A percentile compares a stretch with the other conserved stretches of the same genome.
These are phyloP conservation scores for Neoseiulus cucumeris DNA, from an alignment of 1,140 invertebrate species.

Conservation along the genomic window DNA sequence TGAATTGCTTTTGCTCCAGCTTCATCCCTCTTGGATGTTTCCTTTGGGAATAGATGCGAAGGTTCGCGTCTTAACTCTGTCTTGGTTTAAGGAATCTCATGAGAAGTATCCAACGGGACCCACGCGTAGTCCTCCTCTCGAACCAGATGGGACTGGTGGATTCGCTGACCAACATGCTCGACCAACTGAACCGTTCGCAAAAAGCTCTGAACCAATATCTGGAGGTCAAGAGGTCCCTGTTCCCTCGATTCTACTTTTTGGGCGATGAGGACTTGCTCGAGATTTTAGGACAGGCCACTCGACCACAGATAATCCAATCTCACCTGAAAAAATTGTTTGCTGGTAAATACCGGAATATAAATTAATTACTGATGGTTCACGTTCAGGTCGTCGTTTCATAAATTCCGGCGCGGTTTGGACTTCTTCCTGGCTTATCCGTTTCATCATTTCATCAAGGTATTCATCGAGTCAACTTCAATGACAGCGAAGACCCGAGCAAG, in stretches of 20 bases:
- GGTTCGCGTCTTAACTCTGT: no score
- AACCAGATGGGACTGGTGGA: conserved; percentile 50
- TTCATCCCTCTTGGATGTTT: no score
- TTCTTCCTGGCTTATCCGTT: neutral
- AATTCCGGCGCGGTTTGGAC: neutral
- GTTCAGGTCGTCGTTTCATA: neutral
- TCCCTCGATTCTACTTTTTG: conserved; percentile 87
- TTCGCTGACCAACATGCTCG: conserved; percentile 54
- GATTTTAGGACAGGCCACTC: conserved; percentile 63
- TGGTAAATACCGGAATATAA: conserved; percentile 34
- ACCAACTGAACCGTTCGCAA: conserved; percentile 68
- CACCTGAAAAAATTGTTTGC: conserved; percentile 89
- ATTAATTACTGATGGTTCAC: no score
- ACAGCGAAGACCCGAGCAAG: conserved; percentile 27
- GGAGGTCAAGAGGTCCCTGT: conserved; percentile 32
- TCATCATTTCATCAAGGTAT: conserved; percentile 31
- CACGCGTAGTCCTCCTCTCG: conserved; percentile 54
- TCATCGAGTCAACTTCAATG: conserved; percentile 45
- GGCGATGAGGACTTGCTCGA: conserved; percentile 90
- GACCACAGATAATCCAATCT: conserved; percentile 62
- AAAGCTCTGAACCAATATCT: conserved; percentile 38
- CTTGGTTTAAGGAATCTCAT: conserved; percentile 29
- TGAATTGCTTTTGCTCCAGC: no score
- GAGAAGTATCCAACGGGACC: conserved; percentile 49
- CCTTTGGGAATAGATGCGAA: no score